These are phyloP conservation scores for Oxycera nigricornis DNA, from an alignment of 2,888 invertebrate genomes.

Conservation along the genomic window DNA sequence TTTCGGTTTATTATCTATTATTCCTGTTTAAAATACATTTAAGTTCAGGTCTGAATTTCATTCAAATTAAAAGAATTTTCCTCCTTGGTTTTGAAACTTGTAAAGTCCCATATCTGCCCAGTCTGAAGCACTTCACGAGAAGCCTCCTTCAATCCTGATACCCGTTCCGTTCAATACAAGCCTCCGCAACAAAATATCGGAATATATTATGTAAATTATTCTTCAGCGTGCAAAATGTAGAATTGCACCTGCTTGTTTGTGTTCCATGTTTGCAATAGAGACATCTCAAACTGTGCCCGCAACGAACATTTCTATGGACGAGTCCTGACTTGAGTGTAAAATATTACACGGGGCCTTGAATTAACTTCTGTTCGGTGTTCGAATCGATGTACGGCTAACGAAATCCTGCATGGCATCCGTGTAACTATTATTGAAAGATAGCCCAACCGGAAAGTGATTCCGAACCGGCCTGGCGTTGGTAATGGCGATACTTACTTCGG, in stretches of 20 bases:
- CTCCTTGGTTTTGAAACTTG: too few relatives aligned
- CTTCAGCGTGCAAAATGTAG: conserved; percentile 23
- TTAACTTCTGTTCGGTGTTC: conserved; percentile 36
- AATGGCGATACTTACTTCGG: conserved; percentile 1
- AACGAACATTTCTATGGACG: conserved; percentile 37
- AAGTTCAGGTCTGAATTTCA: too few relatives aligned
- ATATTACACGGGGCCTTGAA: conserved; percentile 29
- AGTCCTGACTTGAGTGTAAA: conserved; percentile 40
- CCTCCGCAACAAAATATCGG: conserved; percentile 8
- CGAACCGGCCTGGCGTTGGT: background rate
- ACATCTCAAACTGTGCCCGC: conserved; percentile 28
- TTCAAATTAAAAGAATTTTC: too few relatives aligned
- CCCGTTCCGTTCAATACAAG: background rate
- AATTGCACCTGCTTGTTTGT: conserved; percentile 31
- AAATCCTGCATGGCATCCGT: background rate
- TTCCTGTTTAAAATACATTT: too few relatives aligned
- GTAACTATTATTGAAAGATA: background rate
- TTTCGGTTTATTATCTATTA: too few relatives aligned
- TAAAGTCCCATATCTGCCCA: too few relatives aligned
- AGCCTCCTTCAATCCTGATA: too few relatives aligned
- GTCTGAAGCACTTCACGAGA: too few relatives aligned
- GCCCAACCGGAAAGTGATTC: background rate
- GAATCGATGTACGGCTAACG: conserved; percentile 1
- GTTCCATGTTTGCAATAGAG: conserved; percentile 19
- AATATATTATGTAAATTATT: conserved; percentile 42